Base-by-base conservation (phyloP, 1,140 invertebrate species). In the Pseudomyrmex gracilis region DNA sequence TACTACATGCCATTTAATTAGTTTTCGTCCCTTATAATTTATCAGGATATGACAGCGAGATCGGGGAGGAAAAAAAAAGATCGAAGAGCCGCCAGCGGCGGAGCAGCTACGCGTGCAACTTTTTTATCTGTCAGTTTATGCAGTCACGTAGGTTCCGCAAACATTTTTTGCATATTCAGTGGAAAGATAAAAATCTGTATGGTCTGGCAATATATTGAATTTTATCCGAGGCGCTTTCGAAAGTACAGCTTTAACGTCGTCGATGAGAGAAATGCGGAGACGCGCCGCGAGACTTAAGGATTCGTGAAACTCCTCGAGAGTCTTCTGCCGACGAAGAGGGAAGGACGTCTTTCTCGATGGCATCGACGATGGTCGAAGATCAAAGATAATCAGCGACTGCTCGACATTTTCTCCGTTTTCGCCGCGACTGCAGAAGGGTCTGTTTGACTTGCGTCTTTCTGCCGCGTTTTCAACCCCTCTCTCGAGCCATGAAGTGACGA, bases 331-430 rank as follows among this genome's bases (percentile, higher is more conserved):
- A 45, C 2, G 57, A 24, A 20, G 51, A 73, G 43, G 43, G 83
- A 53, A 66, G 86, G 86, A 86, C 85, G 60, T 20, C 57, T 60
- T 34, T 55, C 57, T 84, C 68, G 73, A 87, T 47, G n/a, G n/a
- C 24, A 63, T 43, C 80, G 74, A 34, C 5, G 34, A 34, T 34
- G 34, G 57, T 84, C 73, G 85, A 84, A 91, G 90, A 92, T 92
- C 91, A 91, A 91, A 91, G 91, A 92, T 91, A 91, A 92, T 92
- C 90, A 91, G 85, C 84, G 83, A 90, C 88, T 86, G 84, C 90
- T 84, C 88, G 82, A 85, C 90, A 76, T 85, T 88, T 73, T 13
- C 66, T 24, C 77, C 58, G 85, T 84, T 86, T 83, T 87, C 86
- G 85, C 86, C 85, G 13, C 76, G 74, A 61, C 76, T 76, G 85